Evolutionary conservation across 2,113 vertebrate genomes (phyloP).

Genomic region (Solea solea): DNA sequence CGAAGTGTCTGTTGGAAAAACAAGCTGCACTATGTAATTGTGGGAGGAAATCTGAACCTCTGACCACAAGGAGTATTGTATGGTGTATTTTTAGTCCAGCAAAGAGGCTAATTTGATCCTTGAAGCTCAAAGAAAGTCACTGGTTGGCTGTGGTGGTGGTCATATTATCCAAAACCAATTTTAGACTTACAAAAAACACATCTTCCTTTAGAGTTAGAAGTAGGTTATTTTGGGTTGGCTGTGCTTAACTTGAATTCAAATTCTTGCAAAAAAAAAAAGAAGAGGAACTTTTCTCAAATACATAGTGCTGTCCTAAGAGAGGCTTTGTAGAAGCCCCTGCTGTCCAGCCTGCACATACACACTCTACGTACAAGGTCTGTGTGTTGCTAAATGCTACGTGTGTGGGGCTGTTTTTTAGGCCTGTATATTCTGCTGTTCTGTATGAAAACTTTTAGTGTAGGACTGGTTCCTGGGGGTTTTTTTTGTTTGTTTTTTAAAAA

Average conservation of each 20-base stretch:
- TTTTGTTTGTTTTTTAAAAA: constrained; percentile 17
- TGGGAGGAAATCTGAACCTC: constrained; percentile 43
- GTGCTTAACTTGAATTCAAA: constrained; percentile 29
- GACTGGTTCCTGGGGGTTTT: constrained; percentile 71
- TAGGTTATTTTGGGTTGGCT: constrained; percentile 35
- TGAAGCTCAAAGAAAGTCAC: constrained; percentile 34
- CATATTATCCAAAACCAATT: background rate
- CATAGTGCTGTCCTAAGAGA: constrained; percentile 38
- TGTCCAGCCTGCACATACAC: constrained; percentile 56
- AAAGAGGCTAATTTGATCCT: constrained; percentile 31
- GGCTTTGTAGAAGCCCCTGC: constrained; percentile 40
- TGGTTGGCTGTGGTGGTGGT: constrained; percentile 46
- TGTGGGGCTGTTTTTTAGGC: constrained; percentile 56
- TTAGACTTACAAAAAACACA: constrained; percentile 9
- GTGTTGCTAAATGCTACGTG: constrained; percentile 60
- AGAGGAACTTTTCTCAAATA: constrained; percentile 33
- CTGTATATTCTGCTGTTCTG: constrained; percentile 74
- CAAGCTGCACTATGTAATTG: constrained; percentile 62
- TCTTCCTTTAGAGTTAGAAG: constrained; percentile 30
- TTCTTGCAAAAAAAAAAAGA: background rate
- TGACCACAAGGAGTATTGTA: constrained; percentile 44
- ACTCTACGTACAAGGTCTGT: constrained; percentile 42
- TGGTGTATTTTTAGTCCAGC: constrained; percentile 39
- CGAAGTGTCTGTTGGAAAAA: constrained; percentile 30
- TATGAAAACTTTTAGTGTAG: constrained; percentile 59